Base-by-base conservation (phyloP, 2,888 invertebrate species). In the Meteorus cinctellus region DNA sequence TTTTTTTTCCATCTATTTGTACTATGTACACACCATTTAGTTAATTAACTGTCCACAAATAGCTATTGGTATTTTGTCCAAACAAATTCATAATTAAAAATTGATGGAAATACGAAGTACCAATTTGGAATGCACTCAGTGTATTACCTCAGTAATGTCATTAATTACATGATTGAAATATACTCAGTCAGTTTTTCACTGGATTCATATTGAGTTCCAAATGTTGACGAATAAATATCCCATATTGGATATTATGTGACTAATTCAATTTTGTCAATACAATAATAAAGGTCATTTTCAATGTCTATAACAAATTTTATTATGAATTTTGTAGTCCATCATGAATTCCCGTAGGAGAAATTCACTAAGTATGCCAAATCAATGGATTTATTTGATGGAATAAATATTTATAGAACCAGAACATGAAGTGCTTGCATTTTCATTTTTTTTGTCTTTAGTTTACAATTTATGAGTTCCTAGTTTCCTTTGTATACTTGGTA, bases 401-500 rank as follows among this genome's bases (percentile, higher is more conserved):
- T 27, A 31, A 63, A 31, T 31, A 63, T n/a, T 63, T 14, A 63
- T 31, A 63, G n/a, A 19, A 19, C 55, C 8, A 55, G 19, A 55
- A 48, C 48, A 55, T 55, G 10, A 24, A 19, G 19, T 19, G 19
- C 10, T 55, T 19, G 55, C 55, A 24, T 55, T 55, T 6, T 55
- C 24, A 24, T 62, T 14, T 62, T 62, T 62, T 29, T 62, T 62
- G 14, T 29, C 14, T 31, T 16, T 31, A 29, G 29, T 62, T 24
- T 27, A 55, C 65, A 79, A 80, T 81, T 81, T 81, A 81, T 80
- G 78, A 76, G 76, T 45, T 66, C 77, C 74, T 55, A 55, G 55
- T 55, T 80, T 78, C 80, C 77, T 79, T 79, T 78, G 79, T 79
- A 79, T 80, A 79, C 72, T 80, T 78, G 80, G 74, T 74, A 68